A percentile compares a stretch with the other conserved stretches of the same genome.
These are phyloP conservation scores for Alcis repandata DNA, from an alignment of 2,888 invertebrate genomes.

Conservation along the genomic window DNA sequence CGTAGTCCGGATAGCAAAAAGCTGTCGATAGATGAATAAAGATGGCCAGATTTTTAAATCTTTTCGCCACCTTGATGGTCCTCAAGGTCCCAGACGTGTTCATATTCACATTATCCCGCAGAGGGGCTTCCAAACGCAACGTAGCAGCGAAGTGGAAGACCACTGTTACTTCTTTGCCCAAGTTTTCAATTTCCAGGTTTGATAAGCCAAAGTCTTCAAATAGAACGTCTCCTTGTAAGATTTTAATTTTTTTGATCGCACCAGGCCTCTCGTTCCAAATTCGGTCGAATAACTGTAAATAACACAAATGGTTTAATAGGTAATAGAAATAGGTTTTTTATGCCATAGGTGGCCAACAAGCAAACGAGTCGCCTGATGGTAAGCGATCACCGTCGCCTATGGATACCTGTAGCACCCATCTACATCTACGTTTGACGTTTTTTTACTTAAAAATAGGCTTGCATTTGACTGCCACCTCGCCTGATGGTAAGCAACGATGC, in stretches of 20 bases:
- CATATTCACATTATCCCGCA: conserved; percentile 95
- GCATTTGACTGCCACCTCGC: too few relatives aligned
- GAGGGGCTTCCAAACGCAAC: conserved; percentile 94
- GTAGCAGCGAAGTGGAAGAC: conserved; percentile 98
- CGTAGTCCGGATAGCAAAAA: conserved; percentile 96
- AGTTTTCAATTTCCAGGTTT: conserved; percentile 83
- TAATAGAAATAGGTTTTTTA: too few relatives aligned
- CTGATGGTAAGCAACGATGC: too few relatives aligned
- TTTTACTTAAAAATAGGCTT: too few relatives aligned
- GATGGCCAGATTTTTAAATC: conserved; percentile 90
- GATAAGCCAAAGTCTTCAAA: conserved; percentile 88
- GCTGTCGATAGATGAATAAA: conserved; percentile 97
- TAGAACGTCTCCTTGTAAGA: conserved; percentile 92
- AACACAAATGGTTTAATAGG: too few relatives aligned
- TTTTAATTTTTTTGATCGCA: conserved; percentile 90
- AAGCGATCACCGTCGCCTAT: too few relatives aligned
- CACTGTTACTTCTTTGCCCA: conserved; percentile 90
- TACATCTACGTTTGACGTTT: too few relatives aligned
- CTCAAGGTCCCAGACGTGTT: conserved; percentile 95
- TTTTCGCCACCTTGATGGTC: conserved; percentile 91
- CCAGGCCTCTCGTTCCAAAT: conserved; percentile 88
- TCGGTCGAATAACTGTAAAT: conserved; percentile 89
- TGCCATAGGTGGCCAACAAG: too few relatives aligned
- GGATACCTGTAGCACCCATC: too few relatives aligned
- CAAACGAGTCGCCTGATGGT: too few relatives aligned